Evolutionary conservation across 2,797 vertebrate species (phyloP).

Genomic region (Gadopsis marmoratus): DNA sequence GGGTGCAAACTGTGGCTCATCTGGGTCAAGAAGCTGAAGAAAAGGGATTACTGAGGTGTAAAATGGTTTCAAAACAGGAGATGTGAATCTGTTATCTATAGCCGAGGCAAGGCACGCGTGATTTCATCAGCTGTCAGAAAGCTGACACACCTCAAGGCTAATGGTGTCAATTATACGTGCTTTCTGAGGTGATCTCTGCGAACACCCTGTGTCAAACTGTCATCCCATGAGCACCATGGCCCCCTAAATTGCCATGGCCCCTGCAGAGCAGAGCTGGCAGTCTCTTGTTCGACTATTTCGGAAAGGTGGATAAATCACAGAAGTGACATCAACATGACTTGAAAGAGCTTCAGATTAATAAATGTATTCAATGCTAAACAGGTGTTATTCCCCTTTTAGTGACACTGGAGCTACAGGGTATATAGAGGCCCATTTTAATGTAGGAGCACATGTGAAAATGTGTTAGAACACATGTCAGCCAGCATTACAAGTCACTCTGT

Average conservation of each 20-base stretch:
- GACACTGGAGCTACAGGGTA: background rate
- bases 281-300: conserved; percentile 49
- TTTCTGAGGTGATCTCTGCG: conserved; percentile 64
- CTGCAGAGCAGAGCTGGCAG: conserved; percentile 60
- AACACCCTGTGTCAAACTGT: conserved; percentile 72
- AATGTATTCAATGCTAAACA: conserved; percentile 18
- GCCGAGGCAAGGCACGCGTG: conserved; percentile 45
- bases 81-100: conserved; percentile 60
- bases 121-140: conserved; percentile 74
- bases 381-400: conserved; percentile 21
- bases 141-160: conserved; percentile 72
- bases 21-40: conserved; percentile 74
- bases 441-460: background rate
- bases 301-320: conserved; percentile 53
- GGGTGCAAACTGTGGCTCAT: conserved; percentile 77
- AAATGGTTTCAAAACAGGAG: conserved; percentile 74
- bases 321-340: conserved; percentile 45
- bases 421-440: background rate
- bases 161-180: conserved; percentile 79
- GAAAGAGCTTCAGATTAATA: conserved; percentile 34
- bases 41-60: conserved; percentile 72
- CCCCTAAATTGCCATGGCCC: conserved; percentile 75
- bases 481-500: conserved; percentile 16
- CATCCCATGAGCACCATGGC: conserved; percentile 62
- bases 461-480: conserved; percentile 2